These are phyloP conservation scores for Wiebesia pumilae DNA, from an alignment of 1,140 invertebrate species.

Conservation along the genomic window DNA sequence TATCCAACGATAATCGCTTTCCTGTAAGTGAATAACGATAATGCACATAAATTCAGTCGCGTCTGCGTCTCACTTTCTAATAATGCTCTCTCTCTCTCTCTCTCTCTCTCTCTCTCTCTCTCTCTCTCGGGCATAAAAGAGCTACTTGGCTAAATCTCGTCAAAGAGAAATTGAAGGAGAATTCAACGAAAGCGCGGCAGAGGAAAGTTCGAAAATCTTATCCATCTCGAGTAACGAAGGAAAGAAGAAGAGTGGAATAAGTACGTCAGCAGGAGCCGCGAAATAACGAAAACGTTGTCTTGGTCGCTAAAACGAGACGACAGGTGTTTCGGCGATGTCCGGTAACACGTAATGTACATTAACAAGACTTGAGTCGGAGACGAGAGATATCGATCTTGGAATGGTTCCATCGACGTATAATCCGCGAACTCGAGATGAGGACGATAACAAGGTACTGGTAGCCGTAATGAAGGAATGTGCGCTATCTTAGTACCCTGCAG, in stretches of 20 bases:
- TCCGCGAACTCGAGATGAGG: background rate
- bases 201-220: background rate
- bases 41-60: too few species aligned
- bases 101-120: too few species aligned
- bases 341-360: conserved; percentile 56
- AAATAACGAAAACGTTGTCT: background rate
- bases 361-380: background rate
- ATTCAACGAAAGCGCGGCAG: background rate
- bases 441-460: conserved; percentile 4
- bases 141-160: too few species aligned
- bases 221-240: background rate
- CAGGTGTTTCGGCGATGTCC: conserved; percentile 39
- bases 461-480: background rate
- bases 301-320: background rate
- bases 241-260: background rate
- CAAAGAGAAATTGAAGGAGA: background rate
- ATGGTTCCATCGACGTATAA: conserved; percentile 9
- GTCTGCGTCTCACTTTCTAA: too few species aligned
- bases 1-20: too few species aligned
- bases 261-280: too few species aligned
- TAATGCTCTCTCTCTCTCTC: too few species aligned
- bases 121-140: too few species aligned
- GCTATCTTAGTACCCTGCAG: conserved; percentile 7
- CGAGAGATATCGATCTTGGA: conserved; percentile 46
- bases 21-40: too few species aligned